Conservation (phyloP, 2,797 vertebrate genomes). For the Dromococcyx pavoninus region DNA sequence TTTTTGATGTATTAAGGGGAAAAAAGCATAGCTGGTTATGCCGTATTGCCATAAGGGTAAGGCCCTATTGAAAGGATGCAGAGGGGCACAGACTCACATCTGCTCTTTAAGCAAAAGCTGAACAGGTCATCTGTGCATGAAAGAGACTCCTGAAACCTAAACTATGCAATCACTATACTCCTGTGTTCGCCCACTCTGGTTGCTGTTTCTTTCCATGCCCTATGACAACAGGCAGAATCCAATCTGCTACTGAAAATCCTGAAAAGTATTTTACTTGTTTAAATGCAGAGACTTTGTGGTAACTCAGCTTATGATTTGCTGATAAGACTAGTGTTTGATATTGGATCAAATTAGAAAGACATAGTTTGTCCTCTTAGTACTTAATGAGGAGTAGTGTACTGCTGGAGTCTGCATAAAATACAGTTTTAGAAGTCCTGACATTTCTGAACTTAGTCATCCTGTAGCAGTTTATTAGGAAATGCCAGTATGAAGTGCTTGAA, state of each 20-base stretch:
- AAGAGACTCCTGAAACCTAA: background rate
- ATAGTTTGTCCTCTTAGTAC: background rate
- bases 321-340: background rate
- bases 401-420: background rate
- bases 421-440: background rate
- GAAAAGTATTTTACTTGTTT: background rate
- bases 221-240: background rate
- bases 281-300: background rate
- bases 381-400: background rate
- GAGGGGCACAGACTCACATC: background rate
- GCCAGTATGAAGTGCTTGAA: background rate
- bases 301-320: background rate
- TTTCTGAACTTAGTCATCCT: background rate
- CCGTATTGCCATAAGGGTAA: accelerated
- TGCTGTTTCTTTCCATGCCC: background rate
- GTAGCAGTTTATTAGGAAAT: background rate
- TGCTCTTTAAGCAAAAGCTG: background rate
- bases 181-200: background rate
- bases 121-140: background rate
- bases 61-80: background rate
- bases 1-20: background rate
- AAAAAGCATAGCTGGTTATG: background rate
- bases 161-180: background rate
- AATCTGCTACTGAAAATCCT: background rate
- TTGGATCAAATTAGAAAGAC: background rate